These are phyloP conservation scores for Chaetops frenatus DNA, from an alignment of 2,113 vertebrate species.

Conservation along the genomic window DNA sequence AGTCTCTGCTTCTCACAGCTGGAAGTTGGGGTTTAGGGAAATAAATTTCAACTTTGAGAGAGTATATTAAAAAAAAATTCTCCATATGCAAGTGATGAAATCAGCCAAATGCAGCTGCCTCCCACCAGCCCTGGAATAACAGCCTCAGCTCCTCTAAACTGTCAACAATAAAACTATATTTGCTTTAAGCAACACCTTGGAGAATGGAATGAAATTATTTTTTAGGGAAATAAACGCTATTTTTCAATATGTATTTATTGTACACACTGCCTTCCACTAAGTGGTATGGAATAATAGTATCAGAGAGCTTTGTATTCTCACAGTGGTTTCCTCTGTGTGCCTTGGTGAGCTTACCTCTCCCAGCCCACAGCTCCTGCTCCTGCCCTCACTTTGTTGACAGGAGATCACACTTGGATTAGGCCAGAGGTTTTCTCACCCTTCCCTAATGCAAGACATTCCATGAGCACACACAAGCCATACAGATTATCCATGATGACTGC, in stretches of 20 bases:
- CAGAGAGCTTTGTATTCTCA: background rate
- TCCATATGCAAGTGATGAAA: constrained; percentile 1
- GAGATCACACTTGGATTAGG: background rate
- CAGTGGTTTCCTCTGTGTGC: background rate
- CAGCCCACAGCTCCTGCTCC: background rate
- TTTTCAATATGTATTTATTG: constrained; percentile 5
- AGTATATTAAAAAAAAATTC: background rate
- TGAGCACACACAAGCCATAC: no score
- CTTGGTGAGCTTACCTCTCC: background rate
- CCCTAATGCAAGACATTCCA: background rate
- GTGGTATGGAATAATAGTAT: background rate
- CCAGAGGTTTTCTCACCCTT: background rate
- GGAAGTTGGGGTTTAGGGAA: background rate
- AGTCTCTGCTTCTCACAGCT: background rate
- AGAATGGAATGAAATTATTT: background rate
- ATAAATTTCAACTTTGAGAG: background rate
- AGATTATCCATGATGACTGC: background rate
- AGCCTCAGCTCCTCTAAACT: background rate
- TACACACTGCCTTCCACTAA: background rate
- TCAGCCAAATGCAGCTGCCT: constrained; percentile 4
- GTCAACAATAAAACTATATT: constrained; percentile 22
- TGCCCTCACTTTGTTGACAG: background rate
- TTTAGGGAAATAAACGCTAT: background rate
- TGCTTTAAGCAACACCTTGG: constrained; percentile 29
- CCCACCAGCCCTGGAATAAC: background rate